These are phyloP conservation scores for Pluvianellus socialis DNA, from an alignment of 2,113 vertebrate genomes.

Conservation along the genomic window DNA sequence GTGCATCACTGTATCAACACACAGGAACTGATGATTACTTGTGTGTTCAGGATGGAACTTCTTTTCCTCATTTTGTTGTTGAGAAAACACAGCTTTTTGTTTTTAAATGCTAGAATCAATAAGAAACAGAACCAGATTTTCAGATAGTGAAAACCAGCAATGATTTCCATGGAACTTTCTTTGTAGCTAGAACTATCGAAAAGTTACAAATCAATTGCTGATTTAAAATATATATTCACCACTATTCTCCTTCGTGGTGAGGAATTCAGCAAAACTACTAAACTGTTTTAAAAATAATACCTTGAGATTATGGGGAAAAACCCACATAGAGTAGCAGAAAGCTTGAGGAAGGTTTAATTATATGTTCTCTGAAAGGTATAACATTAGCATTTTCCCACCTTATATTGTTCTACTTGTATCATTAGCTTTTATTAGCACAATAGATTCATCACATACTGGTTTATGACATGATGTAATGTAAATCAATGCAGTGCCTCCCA, in stretches of 20 bases:
- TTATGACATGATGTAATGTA: constrained; percentile 33
- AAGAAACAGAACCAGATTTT: not conserved
- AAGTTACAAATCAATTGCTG: not conserved
- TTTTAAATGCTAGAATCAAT: not conserved
- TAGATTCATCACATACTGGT: constrained; percentile 28
- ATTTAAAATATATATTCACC: not conserved
- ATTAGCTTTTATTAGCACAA: constrained; percentile 64
- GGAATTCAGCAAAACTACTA: not conserved
- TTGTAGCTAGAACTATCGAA: not conserved
- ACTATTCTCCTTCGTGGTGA: not conserved
- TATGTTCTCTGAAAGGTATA: constrained; percentile 3
- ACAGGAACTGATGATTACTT: not conserved
- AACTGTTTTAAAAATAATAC: not conserved
- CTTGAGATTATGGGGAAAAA: not conserved
- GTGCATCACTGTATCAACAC: not conserved
- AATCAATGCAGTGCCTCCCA: constrained; percentile 53
- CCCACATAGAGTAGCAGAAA: not conserved
- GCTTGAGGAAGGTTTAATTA: constrained; percentile 11
- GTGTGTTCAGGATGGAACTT: not conserved
- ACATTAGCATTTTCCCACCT: constrained; percentile 40
- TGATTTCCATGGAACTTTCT: not conserved
- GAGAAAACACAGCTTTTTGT: not conserved
- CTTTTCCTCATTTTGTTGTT: not conserved
- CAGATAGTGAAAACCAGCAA: not conserved
- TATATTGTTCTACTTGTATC: constrained; percentile 51